Base-by-base conservation (phyloP, 2,888 invertebrate species). In the Andricus curvator region DNA sequence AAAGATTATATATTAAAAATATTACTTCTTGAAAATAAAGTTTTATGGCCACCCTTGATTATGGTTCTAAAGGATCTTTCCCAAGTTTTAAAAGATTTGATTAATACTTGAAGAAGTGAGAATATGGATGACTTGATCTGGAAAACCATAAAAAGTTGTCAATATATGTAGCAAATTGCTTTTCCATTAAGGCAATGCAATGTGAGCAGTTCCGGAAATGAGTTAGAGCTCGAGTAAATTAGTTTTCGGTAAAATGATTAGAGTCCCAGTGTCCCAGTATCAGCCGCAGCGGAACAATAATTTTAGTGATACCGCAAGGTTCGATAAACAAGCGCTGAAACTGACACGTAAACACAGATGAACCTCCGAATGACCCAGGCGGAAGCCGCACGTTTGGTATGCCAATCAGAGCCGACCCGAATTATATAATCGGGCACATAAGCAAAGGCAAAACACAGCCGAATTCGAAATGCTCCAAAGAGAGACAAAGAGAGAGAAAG, bases 401-500 rank as follows among this genome's bases (percentile, higher is more conserved):
- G 74, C 74, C 74, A 74, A 74, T 41, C 76, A 78, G 51, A 77
- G 44, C 64, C 33, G 41, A 64, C 41, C n/a, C 64, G 41, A 48
- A 62, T 68, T 68, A 68, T 56, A 68, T 60, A 44, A 62, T 33
- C 51, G 56, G 22, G 62, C 65, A 29, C 41, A 78, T 78, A 76
- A 76, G 77, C 22, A 56, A 51, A 70, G 70, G 81, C 29, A 51
- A 60, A 77, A 68, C 64, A 81, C 44, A 56, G 60, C 51, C 44
- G 60, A 78, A 78, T 64, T 70, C 80, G 67, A 51, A 81, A 79
- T 68, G 67, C 51, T 70, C 79, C 25, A 65, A 74, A 74, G 78
- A 68, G 62, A 66, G 76, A 79, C 56, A 83, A 51, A 78, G 68
- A 78, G 41, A 25, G 48, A 65, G 15, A 29, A 8, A 66, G 41